Evolutionary conservation across 2,888 invertebrate species (phyloP), one percentile per base, ranked within the genome.

Genomic region (Drosophila demipolita): DNA sequence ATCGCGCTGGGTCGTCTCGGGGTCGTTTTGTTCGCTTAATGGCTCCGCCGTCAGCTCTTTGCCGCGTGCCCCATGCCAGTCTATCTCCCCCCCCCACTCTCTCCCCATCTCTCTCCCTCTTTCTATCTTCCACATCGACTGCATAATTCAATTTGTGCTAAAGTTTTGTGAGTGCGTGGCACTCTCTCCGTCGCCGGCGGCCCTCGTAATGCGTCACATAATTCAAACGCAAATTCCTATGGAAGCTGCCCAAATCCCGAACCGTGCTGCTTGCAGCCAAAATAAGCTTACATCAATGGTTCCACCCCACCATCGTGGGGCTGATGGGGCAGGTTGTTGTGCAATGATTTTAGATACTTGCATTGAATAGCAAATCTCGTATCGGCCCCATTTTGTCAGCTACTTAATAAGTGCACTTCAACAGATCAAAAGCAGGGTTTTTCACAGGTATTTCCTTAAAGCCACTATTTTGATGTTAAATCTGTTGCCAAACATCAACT

Each of bases 121-220:
- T 50, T 11, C 6, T 32, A 29, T 12, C 11, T 8, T 20, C 33
- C 15, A 23, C 36, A 6, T 38, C 69, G 81, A 79, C 81, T 85
- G 85, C 87, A 85, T 87, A 87, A 87, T 85, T 85, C 85, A 85
- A 85, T 85, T 85, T 84, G 84, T 73, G 84, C 73, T 80, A 85
- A 85, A 85, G 84, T 87, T 85, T 82, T 74, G 70, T 53, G 67
- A 84, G 80, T 86, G 84, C 87, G 79, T 83, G 80, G 78, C 75
- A 71, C 66, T 73, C 63, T 77, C 76, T 72, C 66, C 64, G 62
- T 66, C 53, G 75, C 58, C 69, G 50, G 12, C 70, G 52, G 74
- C 55, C 55, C 74, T 79, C 70, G 74, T 84, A 83, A 83, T 84
- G 84, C 81, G 84, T 57, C 87, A 83, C 87, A 85, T 85, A 83